phyloP scores from a whole-genome alignment of 2,113 vertebrate genomes.

The Narcine bancroftii region DNA sequence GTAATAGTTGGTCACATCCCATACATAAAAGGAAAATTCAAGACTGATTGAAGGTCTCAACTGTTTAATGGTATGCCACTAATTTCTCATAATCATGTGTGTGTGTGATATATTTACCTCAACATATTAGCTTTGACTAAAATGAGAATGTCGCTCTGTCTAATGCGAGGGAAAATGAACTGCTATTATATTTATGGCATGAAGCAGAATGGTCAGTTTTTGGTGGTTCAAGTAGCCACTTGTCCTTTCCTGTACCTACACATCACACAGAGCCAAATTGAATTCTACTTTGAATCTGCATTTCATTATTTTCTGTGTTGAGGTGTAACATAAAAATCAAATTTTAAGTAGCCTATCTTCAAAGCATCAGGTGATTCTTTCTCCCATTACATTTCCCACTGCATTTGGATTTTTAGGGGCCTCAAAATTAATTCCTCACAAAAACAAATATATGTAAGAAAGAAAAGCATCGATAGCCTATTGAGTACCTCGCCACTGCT shows the following conservation, averaged over 20 bases:
- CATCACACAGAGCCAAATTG: not conserved
- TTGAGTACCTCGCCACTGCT: too few relatives aligned
- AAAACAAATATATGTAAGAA: too few relatives aligned
- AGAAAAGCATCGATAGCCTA: too few relatives aligned
- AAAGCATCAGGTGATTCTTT: not conserved
- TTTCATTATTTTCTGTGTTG: not conserved
- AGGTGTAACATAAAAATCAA: not conserved
- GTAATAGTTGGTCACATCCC: constrained; percentile 82
- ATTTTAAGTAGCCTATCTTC: not conserved
- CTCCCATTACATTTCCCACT: not conserved
- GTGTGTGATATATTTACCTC: not conserved
- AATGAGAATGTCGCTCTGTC: not conserved
- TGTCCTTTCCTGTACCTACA: not conserved
- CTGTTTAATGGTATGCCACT: constrained; percentile 44
- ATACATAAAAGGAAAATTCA: constrained; percentile 79
- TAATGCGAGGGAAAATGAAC: not conserved
- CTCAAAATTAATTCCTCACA: not conserved
- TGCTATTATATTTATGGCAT: not conserved
- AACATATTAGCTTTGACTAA: not conserved
- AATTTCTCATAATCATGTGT: not conserved
- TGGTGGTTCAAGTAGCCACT: not conserved
- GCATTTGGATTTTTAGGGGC: not conserved
- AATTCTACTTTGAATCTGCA: not conserved
- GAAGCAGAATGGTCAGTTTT: too few relatives aligned
- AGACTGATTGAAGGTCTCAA: constrained; percentile 57